A percentile compares a stretch with the other conserved stretches of the same genome.
phyloP scores from a whole-genome alignment of 2,113 vertebrate species.

The Entomyzon cyanotis region DNA sequence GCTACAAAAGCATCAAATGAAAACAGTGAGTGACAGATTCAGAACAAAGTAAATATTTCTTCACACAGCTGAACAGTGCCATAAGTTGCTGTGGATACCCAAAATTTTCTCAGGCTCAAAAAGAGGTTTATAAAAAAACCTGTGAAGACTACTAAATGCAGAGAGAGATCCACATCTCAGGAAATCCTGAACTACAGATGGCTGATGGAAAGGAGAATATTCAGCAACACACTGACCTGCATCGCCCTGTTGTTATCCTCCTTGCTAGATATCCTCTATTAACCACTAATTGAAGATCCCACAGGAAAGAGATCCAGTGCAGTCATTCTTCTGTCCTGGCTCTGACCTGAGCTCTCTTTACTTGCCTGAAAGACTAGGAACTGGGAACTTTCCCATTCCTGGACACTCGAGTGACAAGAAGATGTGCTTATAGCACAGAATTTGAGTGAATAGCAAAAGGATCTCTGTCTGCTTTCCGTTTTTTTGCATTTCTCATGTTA shows the following conservation, averaged over 20 bases:
- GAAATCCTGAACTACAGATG: background rate
- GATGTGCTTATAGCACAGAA: background rate
- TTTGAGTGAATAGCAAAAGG: background rate
- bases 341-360: background rate
- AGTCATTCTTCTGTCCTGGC: background rate
- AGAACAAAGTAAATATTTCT: slow-evolving; percentile 24
- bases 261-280: background rate
- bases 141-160: background rate
- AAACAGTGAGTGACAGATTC: slow-evolving; percentile 17
- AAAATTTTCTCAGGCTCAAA: background rate
- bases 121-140: background rate
- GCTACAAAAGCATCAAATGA: background rate
- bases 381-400: background rate
- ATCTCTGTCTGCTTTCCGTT: background rate
- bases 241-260: background rate
- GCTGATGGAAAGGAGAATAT: background rate
- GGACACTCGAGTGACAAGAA: background rate
- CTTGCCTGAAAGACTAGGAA: background rate
- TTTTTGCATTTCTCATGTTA: background rate
- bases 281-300: background rate
- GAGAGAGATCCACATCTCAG: background rate
- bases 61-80: background rate
- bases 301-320: background rate
- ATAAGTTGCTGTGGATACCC: background rate
- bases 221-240: background rate